Percentiles rank a stretch among this genome's conserved stretches.
These are phyloP conservation scores for Dryas iulia DNA, from an alignment of 1,140 invertebrate species.

Conservation along the genomic window DNA sequence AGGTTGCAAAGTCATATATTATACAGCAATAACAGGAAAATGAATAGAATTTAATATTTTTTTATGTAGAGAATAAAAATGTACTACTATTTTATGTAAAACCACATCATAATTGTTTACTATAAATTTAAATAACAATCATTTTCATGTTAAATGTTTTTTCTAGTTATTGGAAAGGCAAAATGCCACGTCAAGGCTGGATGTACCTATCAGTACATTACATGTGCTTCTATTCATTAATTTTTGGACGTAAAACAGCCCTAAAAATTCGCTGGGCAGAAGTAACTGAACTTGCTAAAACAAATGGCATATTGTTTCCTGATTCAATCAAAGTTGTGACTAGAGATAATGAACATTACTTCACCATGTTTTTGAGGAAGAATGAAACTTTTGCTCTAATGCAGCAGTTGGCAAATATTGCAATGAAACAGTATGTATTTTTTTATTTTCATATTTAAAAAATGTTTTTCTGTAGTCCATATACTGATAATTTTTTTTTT, in stretches of 20 bases:
- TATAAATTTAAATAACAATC: no score
- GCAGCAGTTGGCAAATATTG: conserved; percentile 97
- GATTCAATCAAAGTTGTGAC: conserved; percentile 93
- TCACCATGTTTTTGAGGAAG: conserved; percentile 94
- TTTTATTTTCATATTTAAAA: neutral
- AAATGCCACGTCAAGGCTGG: conserved; percentile 96
- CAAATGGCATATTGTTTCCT: conserved; percentile 89
- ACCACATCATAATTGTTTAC: no score
- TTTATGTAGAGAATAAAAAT: no score
- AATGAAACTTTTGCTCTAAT: conserved; percentile 94
- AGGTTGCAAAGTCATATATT: no score
- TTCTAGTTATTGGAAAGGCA: conserved; percentile 94
- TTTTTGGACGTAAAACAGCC: conserved; percentile 94
- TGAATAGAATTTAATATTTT: no score
- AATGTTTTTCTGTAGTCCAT: no score
- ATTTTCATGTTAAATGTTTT: neutral
- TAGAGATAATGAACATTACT: conserved; percentile 90
- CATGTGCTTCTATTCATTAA: conserved; percentile 97
- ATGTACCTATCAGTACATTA: conserved; percentile 97
- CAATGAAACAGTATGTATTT: conserved; percentile 90
- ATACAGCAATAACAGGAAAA: no score
- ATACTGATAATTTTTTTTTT: neutral
- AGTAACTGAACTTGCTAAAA: conserved; percentile 87
- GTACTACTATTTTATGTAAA: no score
- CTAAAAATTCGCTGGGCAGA: conserved; percentile 93